These are phyloP conservation scores for Sarcophaga caerulescens DNA, from an alignment of 2,888 invertebrate species.

Conservation along the genomic window DNA sequence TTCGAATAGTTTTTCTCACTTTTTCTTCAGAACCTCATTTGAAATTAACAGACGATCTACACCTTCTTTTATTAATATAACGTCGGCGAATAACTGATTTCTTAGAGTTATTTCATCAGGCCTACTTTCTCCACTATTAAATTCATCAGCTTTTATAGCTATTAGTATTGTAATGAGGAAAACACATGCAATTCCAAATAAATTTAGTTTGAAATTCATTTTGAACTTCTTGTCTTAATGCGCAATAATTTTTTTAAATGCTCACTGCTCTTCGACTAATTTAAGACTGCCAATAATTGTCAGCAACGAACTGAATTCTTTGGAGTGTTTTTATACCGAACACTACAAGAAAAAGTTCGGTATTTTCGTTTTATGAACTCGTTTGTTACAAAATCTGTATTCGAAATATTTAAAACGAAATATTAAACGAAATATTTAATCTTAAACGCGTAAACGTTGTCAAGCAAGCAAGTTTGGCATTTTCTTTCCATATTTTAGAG, in stretches of 20 bases:
- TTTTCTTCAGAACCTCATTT: slow-evolving; percentile 50
- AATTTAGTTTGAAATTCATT: slow-evolving; percentile 15
- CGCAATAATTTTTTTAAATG: background rate
- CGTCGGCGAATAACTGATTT: slow-evolving; percentile 51
- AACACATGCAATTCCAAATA: background rate
- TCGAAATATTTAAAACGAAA: too few relatives aligned
- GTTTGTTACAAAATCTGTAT: too few relatives aligned
- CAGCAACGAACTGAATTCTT: background rate
- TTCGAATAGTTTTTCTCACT: slow-evolving; percentile 1
- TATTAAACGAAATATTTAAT: too few relatives aligned
- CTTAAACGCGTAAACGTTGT: too few relatives aligned
- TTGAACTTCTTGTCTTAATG: background rate
- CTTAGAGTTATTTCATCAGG: slow-evolving; percentile 36
- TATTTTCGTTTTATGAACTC: too few relatives aligned
- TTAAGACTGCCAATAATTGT: slow-evolving; percentile 13
- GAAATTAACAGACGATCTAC: slow-evolving; percentile 45
- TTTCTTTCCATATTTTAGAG: too few relatives aligned
- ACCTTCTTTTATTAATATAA: slow-evolving; percentile 43
- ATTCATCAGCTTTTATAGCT: slow-evolving; percentile 4
- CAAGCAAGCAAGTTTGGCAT: too few relatives aligned
- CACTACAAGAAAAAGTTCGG: too few relatives aligned
- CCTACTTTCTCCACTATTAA: background rate
- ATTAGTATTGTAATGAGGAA: background rate
- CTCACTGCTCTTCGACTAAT: background rate
- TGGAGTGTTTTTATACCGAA: too few relatives aligned